Evolutionary conservation across 2,888 invertebrate genomes (phyloP).

Genomic region (Osmoderma eremita): DNA sequence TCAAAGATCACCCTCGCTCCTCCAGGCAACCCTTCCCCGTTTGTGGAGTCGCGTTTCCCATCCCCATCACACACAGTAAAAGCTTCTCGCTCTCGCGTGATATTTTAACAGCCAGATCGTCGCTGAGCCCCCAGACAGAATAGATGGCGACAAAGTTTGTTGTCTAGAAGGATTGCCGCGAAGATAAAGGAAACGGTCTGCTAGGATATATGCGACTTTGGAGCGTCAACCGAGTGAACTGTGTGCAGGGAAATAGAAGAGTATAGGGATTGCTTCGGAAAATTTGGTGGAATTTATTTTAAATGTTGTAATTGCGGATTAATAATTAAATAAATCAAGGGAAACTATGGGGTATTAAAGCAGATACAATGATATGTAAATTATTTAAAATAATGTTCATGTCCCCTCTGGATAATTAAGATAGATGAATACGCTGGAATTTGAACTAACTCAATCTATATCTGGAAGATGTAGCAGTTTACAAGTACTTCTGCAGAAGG

Average conservation of each 20-base stretch:
- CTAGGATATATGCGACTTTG: conserved; percentile 12
- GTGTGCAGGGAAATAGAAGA: background rate
- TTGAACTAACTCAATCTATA: too few species aligned
- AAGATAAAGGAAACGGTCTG: conserved; percentile 54
- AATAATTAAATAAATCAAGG: too few species aligned
- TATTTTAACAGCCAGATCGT: conserved; percentile 36
- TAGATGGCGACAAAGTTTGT: conserved; percentile 60
- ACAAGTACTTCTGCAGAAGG: too few species aligned
- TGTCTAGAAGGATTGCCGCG: conserved; percentile 58
- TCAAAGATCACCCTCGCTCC: background rate
- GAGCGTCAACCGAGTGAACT: background rate
- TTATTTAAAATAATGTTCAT: too few species aligned
- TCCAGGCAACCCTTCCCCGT: background rate
- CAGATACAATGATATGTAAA: too few species aligned
- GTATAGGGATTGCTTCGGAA: background rate
- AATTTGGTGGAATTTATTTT: too few species aligned
- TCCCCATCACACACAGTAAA: background rate
- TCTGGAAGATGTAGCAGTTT: too few species aligned
- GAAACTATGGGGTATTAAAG: background rate
- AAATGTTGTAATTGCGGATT: too few species aligned
- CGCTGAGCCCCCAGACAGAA: conserved; percentile 51
- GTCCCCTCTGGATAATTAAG: too few species aligned
- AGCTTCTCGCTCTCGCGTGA: conserved; percentile 24
- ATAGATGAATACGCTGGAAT: too few species aligned
- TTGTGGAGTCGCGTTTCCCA: background rate